Percentiles rank a stretch among this genome's conserved stretches.
Conservation (phyloP, 2,797 vertebrate species). For the Amphiprion clarkii region DNA sequence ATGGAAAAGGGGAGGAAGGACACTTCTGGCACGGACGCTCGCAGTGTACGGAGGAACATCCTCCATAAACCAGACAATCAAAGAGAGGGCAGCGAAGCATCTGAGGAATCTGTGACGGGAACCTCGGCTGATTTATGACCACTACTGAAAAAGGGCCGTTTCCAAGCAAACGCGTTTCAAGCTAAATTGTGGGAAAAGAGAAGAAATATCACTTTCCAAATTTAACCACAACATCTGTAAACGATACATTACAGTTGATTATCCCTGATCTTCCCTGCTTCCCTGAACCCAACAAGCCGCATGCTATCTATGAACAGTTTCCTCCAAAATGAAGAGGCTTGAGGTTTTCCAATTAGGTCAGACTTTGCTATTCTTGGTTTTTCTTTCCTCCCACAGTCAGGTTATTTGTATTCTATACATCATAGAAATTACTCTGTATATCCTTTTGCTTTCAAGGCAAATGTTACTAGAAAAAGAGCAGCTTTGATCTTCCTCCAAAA, state of each 20-base stretch:
- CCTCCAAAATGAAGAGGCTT: slow-evolving; percentile 25
- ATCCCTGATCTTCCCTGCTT: slow-evolving; percentile 36
- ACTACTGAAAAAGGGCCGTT: slow-evolving; percentile 57
- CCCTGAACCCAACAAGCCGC: slow-evolving; percentile 41
- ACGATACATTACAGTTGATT: slow-evolving; percentile 40
- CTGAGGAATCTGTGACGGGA: slow-evolving; percentile 59
- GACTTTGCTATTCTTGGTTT: slow-evolving; percentile 55
- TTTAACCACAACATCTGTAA: slow-evolving; percentile 67
- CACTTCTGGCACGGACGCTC: slow-evolving; percentile 55
- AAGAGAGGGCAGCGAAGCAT: slow-evolving; percentile 66
- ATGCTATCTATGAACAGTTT: slow-evolving; percentile 52
- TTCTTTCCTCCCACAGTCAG: slow-evolving; percentile 25
- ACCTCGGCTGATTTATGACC: slow-evolving; percentile 65
- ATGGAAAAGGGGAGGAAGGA: slow-evolving; percentile 73
- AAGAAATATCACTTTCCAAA: slow-evolving; percentile 57
- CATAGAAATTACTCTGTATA: slow-evolving; percentile 21
- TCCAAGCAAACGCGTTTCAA: slow-evolving; percentile 50
- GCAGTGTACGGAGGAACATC: slow-evolving; percentile 62
- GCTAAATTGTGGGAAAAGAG: slow-evolving; percentile 45
- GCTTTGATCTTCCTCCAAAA: slow-evolving; percentile 73
- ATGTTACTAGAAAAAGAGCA: slow-evolving; percentile 54
- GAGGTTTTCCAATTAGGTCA: slow-evolving; percentile 69
- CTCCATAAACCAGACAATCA: slow-evolving; percentile 79
- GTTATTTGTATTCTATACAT: slow-evolving; percentile 48
- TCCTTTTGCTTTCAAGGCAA: slow-evolving; percentile 72